phyloP scores from a whole-genome alignment of 2,797 vertebrate genomes.

The Pangasius djambal region DNA sequence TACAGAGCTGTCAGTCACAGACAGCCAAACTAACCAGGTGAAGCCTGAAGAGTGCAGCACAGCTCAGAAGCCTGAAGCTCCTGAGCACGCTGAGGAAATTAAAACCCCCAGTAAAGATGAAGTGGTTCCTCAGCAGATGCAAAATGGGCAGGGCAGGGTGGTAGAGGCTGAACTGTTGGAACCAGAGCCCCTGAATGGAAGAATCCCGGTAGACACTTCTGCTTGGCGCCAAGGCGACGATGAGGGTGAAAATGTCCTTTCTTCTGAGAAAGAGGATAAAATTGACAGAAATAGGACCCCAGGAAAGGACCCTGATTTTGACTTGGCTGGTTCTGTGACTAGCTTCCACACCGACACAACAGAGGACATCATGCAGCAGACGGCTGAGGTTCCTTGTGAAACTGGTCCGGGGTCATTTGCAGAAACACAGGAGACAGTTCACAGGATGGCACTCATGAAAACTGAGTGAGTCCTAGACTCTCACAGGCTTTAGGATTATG shows the following conservation, averaged over 20 bases:
- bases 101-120: not conserved
- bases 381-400: constrained; percentile 65
- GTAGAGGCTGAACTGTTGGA: not conserved
- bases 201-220: constrained; percentile 57
- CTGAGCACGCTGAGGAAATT: not conserved
- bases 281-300: not conserved
- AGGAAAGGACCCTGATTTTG: constrained; percentile 41
- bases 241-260: not conserved
- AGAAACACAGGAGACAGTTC: constrained; percentile 62
- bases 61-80: not conserved
- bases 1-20: not conserved
- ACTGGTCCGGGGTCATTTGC: constrained; percentile 27
- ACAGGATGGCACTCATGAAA: constrained; percentile 67
- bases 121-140: not conserved
- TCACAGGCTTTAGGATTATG: not conserved
- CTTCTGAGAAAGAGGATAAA: constrained; percentile 28
- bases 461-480: constrained; percentile 59
- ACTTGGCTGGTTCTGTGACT: constrained; percentile 57
- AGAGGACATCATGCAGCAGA: constrained; percentile 64
- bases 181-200: not conserved
- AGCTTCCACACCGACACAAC: constrained; percentile 64
- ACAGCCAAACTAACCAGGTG: constrained; percentile 10
- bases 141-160: no score
- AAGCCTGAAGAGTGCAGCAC: not conserved
- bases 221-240: constrained; percentile 49